Evolutionary conservation across 2,888 invertebrate genomes (phyloP), one percentile per base, ranked within the genome.

Genomic region (Galerucella nymphaeae): DNA sequence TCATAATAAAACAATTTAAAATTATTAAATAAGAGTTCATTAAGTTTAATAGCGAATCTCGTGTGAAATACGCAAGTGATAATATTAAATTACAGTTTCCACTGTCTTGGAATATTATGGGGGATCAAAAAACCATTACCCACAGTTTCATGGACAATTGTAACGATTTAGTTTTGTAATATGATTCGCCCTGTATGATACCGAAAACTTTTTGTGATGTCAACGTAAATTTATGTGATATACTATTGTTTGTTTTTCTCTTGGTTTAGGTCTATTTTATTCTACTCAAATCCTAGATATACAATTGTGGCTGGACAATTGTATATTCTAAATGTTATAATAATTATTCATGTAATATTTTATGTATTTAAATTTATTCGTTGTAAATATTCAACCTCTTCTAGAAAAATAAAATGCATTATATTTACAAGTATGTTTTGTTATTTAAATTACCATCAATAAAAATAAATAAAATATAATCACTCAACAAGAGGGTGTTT

Each of bases 301-400:
- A 61, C 63, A 48, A 45, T 71, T 75, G 75, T 75, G 75, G 75
- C 75, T 75, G 75, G 75, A 75, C 65, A 75, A 66, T 64, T 66
- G 70, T 64, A 62, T 41, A 18, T 23, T 62, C 42, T 62, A 16
- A 62, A 62, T 16, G 42, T 42, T 62, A 59, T 38, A 38, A 8
- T 38, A 30, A 8, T 38, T 68, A 71, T 73, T 48, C 67, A 48
- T 73, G 65, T 71, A 63, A 66, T 66, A 71, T 71, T 73, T 71
- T 71, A 70, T 72, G 64, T n/a, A 72, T 62, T 48, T 67, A 57
- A 57, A 62, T 70, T 63, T 71, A 71, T 71, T 71, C 69, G 71
- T 72, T 75, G 75, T 75, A 73, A 71, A 75, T 75, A 75, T 73
- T 69, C 71, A 67, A 73, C 66, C 69, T 71, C 71, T 75, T 70